Conservation (phyloP, 1,140 invertebrate genomes). For the Babylonia areolata region DNA sequence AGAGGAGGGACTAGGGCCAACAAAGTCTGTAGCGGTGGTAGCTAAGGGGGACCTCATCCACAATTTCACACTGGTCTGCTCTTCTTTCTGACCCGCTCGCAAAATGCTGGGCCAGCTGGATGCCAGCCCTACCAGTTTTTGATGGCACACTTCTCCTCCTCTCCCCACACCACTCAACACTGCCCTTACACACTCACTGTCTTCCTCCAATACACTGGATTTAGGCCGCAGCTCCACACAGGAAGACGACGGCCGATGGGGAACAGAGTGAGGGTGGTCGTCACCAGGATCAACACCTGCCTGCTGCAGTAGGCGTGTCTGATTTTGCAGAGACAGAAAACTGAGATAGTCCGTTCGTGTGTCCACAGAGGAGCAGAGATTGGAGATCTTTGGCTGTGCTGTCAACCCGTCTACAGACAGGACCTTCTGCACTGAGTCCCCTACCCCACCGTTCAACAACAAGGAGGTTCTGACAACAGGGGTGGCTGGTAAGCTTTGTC, state of each 20-base stretch:
- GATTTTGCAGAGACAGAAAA: conserved; percentile 44
- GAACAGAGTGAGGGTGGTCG: background rate
- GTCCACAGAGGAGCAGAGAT: conserved; percentile 58
- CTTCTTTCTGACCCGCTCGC: conserved; percentile 11
- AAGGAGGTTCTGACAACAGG: conserved; percentile 31
- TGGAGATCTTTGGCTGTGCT: conserved; percentile 61
- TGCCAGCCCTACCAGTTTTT: conserved; percentile 41
- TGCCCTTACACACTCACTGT: background rate
- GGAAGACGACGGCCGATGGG: background rate
- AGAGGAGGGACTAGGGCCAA: background rate
- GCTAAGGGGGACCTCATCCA: background rate
- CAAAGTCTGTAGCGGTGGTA: background rate
- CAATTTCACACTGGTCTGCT: background rate
- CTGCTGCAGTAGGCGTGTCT: conserved; percentile 46
- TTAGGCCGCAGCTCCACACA: background rate
- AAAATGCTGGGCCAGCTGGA: conserved; percentile 52
- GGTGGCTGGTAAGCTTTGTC: conserved; percentile 29
- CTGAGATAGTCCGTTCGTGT: conserved; percentile 45
- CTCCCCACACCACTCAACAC: background rate
- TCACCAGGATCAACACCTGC: conserved; percentile 19
- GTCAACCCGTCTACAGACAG: conserved; percentile 61
- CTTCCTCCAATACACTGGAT: background rate
- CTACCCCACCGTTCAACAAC: conserved; percentile 31
- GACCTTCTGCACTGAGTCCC: conserved; percentile 30
- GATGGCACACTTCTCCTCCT: conserved; percentile 1